Evolutionary conservation across 2,888 invertebrate genomes (phyloP), one percentile per base, ranked within the genome.

Genomic region (Tupiocoris notatus): DNA sequence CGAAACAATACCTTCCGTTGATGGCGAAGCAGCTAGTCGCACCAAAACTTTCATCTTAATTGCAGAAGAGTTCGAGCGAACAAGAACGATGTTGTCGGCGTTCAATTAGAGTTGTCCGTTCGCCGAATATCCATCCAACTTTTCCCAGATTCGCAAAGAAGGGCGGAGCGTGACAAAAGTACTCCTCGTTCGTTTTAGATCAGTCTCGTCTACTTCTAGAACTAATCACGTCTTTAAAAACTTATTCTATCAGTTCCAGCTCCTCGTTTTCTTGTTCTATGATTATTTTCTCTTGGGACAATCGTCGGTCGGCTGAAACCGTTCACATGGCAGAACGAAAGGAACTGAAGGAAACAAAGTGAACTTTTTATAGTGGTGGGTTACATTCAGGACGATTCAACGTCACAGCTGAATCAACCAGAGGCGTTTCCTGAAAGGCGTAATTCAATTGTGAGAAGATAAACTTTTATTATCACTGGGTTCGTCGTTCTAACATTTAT

Each of bases 41-140:
- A 12, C 3, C 6, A 39, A 39, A 39, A 39, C 6, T 39, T 39
- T 12, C 39, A 39, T 3, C 12, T 39, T 39, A 39, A 39, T 39
- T 39, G 39, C 12, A 3, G 39, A 39, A 39, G 39, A 39, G 39
- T 39, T 39, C 6, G 12, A 3, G 39, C 39, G 61, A 70, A 70
- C 70, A 59, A 70, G 59, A 70, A 59, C 70, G 59, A 70, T 70
- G 70, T 70, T 59, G 57, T 70, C 70, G 25, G 70, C 61, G 57
- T 59, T 70, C 70, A 70, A 70, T 70, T 70, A 58, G 58, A 70
- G 59, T 70, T 70, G n/a, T 59, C 61, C 54, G 22, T 25, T 24
- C 25, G 24, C 12, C 58, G 59, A 24, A 20, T 57, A 59, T 70
- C 59, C 70, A 59, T 59, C 70, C 18, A 70, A 70, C 70, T 70